Evolutionary conservation across 2,797 vertebrate genomes (phyloP).

Genomic region (Enteromius trimaculatus): DNA sequence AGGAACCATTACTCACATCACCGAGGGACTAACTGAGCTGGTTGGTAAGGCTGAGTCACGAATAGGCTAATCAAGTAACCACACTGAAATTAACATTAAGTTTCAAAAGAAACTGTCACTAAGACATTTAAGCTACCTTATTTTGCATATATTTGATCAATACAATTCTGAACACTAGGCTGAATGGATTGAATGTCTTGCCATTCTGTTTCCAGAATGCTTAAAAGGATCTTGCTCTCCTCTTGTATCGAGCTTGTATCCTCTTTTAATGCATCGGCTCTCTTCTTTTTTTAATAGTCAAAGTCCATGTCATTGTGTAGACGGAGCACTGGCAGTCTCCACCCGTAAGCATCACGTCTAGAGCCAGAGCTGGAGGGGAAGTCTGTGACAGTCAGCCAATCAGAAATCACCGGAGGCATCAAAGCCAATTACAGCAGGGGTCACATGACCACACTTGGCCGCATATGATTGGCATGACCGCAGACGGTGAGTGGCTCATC

Average conservation of each 20-base stretch:
- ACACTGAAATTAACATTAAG: neutral
- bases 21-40: constrained; percentile 26
- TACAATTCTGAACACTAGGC: neutral
- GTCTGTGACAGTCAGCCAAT: constrained; percentile 41
- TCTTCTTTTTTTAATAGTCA: neutral
- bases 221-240: neutral
- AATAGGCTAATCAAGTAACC: constrained; percentile 12
- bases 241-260: neutral
- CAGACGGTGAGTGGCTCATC: neutral
- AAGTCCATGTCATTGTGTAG: neutral
- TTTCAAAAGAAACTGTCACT: neutral
- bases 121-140: neutral
- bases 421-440: constrained; percentile 41
- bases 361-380: constrained; percentile 8
- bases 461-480: constrained; percentile 44
- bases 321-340: neutral
- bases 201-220: neutral
- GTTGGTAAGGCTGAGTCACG: constrained; percentile 34
- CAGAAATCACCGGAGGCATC: constrained; percentile 32
- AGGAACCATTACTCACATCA: constrained; percentile 34
- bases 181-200: neutral
- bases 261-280: neutral
- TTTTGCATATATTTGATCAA: neutral
- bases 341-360: constrained; percentile 18
- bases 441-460: constrained; percentile 45